A percentile compares a stretch with the other conserved stretches of the same genome.
phyloP scores from a whole-genome alignment of 1,140 invertebrate genomes.

The Cepaea nemoralis region DNA sequence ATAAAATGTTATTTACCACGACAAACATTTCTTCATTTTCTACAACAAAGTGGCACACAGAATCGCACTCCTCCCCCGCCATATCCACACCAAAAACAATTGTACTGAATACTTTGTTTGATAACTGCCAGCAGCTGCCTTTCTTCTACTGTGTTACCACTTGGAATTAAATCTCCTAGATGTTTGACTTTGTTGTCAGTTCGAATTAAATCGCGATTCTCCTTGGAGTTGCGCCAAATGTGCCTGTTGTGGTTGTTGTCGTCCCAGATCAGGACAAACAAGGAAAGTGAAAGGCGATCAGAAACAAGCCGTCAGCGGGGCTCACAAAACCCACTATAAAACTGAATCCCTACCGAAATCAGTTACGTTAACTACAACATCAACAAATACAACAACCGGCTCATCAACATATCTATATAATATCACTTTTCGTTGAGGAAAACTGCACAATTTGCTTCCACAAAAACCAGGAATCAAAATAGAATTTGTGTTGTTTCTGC shows the following conservation, averaged over 20 bases:
- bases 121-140: no score
- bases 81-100: background rate
- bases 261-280: background rate
- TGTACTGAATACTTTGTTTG: background rate
- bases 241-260: background rate
- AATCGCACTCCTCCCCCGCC: slow-evolving; percentile 15
- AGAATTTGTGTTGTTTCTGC: background rate
- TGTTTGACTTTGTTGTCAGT: no score
- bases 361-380: background rate
- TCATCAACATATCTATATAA: background rate
- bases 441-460: background rate
- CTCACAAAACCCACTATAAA: background rate
- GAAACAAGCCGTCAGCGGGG: background rate
- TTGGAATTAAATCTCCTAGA: background rate
- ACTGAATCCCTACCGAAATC: background rate
- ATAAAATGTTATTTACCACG: slow-evolving; percentile 9
- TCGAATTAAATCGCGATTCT: background rate
- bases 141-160: no score
- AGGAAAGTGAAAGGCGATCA: background rate
- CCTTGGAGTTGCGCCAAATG: background rate
- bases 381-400: background rate
- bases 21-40: slow-evolving; percentile 22
- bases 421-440: background rate
- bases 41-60: background rate
- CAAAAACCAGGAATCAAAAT: background rate